Base-by-base conservation (phyloP, 2,797 vertebrate genomes). In the Cossypha polioptera region DNA sequence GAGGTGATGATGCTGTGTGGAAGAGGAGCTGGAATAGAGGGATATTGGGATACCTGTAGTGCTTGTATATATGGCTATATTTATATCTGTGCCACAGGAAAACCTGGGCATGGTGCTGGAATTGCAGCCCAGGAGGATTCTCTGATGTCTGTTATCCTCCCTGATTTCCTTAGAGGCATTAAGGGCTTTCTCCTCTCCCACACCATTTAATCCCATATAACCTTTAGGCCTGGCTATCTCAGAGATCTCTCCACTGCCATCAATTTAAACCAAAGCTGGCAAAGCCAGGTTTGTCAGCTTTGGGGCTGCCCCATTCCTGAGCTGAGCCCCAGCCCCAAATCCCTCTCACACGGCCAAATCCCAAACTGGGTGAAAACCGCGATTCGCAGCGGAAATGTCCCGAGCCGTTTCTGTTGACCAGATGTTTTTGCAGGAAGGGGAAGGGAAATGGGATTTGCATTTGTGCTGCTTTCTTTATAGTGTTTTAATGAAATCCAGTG, bases 371-470 rank as follows among this genome's bases (percentile, higher is more conserved):
- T 7, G 50, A 78, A 61, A 68, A 9, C 67, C 7, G 35, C 4
- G 71, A 57, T 62, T 88, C 35, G 62, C 89, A 57, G 7, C 79
- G 91, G 97, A 96, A 97, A 72, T 2, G 38, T 91, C 94, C 77
- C 6, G 2, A 38, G 91, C 88, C 0, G 2, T 59, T 95, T 95
- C 96, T 96, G 95, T 29, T 22, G 88, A 45, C 84, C 96, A 97
- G 97, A 97, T 97, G 95, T 96, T 96, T 47, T 45, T 11, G 54
- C 95, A 94, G 94, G 94, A 94, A 88, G 88, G 86, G 72, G 86
- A 91, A 89, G 76, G 92, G 84, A 93, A 92, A 87, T 90, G 95
- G 94, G 92, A 85, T 93, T 94, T 92, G 89, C 95, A 81, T 92
- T 92, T 81, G 71, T 2, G 40, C 90, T 66, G 93, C 59, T 47